These are phyloP conservation scores for Acronicta leporina DNA, from an alignment of 2,888 invertebrate genomes.

Conservation along the genomic window DNA sequence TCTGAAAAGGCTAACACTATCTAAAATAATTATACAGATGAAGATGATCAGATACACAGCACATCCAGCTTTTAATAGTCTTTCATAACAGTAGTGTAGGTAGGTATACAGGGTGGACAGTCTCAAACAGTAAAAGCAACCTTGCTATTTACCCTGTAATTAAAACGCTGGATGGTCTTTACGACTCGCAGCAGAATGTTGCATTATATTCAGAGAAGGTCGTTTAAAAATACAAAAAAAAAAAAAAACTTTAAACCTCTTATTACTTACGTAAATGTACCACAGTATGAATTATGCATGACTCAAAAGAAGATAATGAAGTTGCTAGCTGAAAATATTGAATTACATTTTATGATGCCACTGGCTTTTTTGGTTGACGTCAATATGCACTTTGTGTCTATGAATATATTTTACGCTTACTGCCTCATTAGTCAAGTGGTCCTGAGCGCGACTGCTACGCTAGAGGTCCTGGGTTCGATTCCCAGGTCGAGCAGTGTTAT, in stretches of 20 bases:
- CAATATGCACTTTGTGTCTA: slow-evolving; percentile 9
- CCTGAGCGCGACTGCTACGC: too few species aligned
- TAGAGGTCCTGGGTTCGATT: too few species aligned
- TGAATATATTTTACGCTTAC: slow-evolving; percentile 1
- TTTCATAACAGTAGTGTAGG: slow-evolving; percentile 24
- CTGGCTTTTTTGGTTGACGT: slow-evolving; percentile 10
- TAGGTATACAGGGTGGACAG: slow-evolving; percentile 42
- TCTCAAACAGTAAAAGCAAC: slow-evolving; percentile 55
- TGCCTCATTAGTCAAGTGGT: too few species aligned
- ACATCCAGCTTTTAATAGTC: neutral
- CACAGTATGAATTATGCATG: slow-evolving; percentile 60
- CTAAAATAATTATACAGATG: too few species aligned
- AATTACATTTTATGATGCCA: slow-evolving; percentile 26
- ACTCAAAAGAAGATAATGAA: slow-evolving; percentile 38
- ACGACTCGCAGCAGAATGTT: slow-evolving; percentile 59
- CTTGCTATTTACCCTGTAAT: slow-evolving; percentile 68
- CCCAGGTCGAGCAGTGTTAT: too few species aligned
- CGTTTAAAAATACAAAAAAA: too few species aligned
- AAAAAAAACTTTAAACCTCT: slow-evolving; percentile 61
- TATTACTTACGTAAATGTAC: slow-evolving; percentile 65
- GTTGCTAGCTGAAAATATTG: slow-evolving; percentile 27
- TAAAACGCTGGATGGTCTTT: slow-evolving; percentile 69
- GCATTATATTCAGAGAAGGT: slow-evolving; percentile 57
- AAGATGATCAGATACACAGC: neutral
- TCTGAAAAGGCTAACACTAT: too few species aligned